Evolutionary conservation across 2,797 vertebrate species (phyloP).

Genomic region (Acestrorhynchus altus): DNA sequence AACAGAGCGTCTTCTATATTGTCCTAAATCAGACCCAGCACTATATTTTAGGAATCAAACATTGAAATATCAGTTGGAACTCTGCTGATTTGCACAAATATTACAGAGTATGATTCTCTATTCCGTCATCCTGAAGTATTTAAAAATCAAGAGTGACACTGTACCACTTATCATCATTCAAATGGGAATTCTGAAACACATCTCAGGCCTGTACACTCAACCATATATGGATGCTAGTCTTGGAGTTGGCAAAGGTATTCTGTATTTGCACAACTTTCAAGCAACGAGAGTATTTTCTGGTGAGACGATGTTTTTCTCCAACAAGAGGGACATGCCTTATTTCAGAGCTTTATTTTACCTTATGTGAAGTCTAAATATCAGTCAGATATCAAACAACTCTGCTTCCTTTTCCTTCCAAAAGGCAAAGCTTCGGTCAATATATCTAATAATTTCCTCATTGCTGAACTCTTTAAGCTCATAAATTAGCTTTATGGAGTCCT

Average conservation of each 20-base stretch:
- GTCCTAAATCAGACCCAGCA: not conserved
- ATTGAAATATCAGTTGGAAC: not conserved
- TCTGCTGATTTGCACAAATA: not conserved
- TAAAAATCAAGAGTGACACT: not conserved
- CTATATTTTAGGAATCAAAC: not conserved
- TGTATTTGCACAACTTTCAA: not conserved
- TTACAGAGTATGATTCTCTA: not conserved
- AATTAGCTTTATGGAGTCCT: slow-evolving; percentile 83
- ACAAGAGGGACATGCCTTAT: not conserved
- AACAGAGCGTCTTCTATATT: not conserved
- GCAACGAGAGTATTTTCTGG: not conserved
- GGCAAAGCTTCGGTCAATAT: slow-evolving; percentile 96
- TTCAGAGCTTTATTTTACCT: not conserved
- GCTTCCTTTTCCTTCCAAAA: slow-evolving; percentile 99
- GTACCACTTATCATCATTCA: not conserved
- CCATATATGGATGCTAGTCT: not conserved
- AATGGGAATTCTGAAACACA: not conserved
- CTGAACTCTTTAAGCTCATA: slow-evolving; percentile 94
- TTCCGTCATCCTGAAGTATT: not conserved
- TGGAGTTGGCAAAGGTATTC: not conserved
- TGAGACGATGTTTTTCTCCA: not conserved
- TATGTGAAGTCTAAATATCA: not conserved
- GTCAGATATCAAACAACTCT: slow-evolving; percentile 88
- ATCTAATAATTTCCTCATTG: slow-evolving; percentile 93
- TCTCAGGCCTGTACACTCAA: not conserved